These are phyloP conservation scores for Pseudachorutes palmiensis DNA, from an alignment of 1,140 invertebrate genomes.

Conservation along the genomic window DNA sequence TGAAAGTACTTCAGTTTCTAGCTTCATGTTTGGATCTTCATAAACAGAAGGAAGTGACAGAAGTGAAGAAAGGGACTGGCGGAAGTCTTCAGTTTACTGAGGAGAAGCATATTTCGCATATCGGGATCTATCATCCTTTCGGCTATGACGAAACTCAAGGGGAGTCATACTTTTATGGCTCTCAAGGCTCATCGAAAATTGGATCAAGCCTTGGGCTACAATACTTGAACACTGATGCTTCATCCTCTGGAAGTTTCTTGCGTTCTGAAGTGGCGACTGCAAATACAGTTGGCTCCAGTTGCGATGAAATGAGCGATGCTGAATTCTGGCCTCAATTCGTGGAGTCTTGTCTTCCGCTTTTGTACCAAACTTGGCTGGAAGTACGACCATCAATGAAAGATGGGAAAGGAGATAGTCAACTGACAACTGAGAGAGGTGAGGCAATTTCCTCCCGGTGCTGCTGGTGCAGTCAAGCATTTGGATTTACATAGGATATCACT, in stretches of 20 bases:
- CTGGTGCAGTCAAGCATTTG: too few relatives aligned
- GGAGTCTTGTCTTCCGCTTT: slow-evolving; percentile 22
- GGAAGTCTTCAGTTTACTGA: too few relatives aligned
- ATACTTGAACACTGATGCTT: neutral
- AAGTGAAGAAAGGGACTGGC: too few relatives aligned
- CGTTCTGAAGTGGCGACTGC: neutral
- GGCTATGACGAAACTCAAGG: slow-evolving; percentile 6
- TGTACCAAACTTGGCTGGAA: slow-evolving; percentile 36
- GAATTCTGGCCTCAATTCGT: slow-evolving; percentile 20
- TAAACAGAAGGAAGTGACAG: neutral
- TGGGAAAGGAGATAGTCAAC: neutral
- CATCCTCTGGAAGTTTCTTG: neutral
- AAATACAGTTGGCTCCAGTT: neutral
- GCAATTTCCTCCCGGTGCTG: too few relatives aligned
- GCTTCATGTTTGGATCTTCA: slow-evolving; percentile 23
- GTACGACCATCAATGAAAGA: slow-evolving; percentile 20
- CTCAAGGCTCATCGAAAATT: neutral
- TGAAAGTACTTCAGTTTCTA: slow-evolving; percentile 23
- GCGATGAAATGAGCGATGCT: neutral
- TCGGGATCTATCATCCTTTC: slow-evolving; percentile 16
- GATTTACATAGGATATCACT: too few relatives aligned
- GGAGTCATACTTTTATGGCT: neutral
- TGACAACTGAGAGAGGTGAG: neutral
- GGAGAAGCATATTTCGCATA: neutral
- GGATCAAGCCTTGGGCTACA: neutral